Base-by-base conservation (phyloP, 2,113 vertebrate species). In the Dipodomys ordii region DNA sequence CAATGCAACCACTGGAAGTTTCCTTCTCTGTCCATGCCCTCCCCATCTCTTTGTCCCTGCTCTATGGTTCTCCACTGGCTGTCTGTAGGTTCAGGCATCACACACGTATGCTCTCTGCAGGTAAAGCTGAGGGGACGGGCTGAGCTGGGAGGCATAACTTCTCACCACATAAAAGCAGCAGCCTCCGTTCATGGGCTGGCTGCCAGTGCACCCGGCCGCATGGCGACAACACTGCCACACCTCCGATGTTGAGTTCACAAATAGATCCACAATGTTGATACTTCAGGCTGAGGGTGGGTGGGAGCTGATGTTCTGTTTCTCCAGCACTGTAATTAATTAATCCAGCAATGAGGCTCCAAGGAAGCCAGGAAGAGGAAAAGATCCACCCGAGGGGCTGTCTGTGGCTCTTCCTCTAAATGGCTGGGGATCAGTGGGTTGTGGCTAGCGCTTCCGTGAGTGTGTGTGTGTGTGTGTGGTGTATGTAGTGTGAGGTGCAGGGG, bases 121-220 rank as follows among this genome's bases (percentile, higher is more conserved):
- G 93, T 86, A 95, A 96, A 69, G 30, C 78, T 32, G 78, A 97
- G 39, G 95, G 87, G 98, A 96, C 97, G 97, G 44, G 90, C 86
- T 68, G 77, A 78, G 87, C 95, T 65, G 90, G 96, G 93, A 94
- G 97, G 97, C 96, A 53, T 96, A 98, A 98, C 98, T 98, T 98
- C 98, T 97, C 77, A 97, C 98, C 98, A 99, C 98, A 99, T 98
- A 95, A 99, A 99, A 99, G 98, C 87, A 39, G 95, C 94, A 97
- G 96, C 73, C 10, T 90, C 90, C 98, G 98, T 98, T 93, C 64
- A 65, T 13, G 53, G 53, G 53, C 53, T 57, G 53, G 53, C 92
- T 25, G 98, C 98, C 98, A 98, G 96, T 5, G 86, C 89, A 91
- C 97, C 28, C 6, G 93, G 95, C 97, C 98, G 98, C 98, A 96